Evolutionary conservation across 2,113 vertebrate genomes (phyloP).

Genomic region (Cyprinodon brontotheroides): DNA sequence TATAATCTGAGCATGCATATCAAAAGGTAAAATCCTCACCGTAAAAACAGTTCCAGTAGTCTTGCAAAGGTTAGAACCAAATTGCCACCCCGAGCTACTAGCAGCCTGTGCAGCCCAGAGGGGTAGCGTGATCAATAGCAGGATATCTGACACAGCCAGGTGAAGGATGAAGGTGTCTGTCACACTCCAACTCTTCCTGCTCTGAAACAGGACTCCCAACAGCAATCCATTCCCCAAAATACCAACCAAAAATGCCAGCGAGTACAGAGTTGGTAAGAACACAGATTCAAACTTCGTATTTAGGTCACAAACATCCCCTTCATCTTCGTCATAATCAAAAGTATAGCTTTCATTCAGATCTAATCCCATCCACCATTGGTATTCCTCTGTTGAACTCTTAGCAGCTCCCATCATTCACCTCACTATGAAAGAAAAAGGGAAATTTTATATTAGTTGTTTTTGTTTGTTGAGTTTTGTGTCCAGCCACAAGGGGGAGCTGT

Average conservation of each 20-base stretch:
- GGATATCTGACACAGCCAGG: constrained; percentile 80
- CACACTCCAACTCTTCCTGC: constrained; percentile 74
- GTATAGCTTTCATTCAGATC: fast-evolving
- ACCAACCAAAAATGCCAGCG: constrained; percentile 80
- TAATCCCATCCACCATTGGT: fast-evolving
- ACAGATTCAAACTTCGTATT: constrained; percentile 67
- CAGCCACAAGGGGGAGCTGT: constrained; percentile 27
- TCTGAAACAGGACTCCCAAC: constrained; percentile 76
- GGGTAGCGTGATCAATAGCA: constrained; percentile 85
- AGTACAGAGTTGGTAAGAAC: constrained; percentile 82
- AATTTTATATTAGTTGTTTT: neutral
- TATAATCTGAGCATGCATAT: neutral
- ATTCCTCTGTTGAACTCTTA: fast-evolving
- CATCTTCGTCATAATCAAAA: fast-evolving
- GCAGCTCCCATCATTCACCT: neutral
- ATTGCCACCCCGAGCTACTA: constrained; percentile 56
- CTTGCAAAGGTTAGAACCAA: constrained; percentile 80
- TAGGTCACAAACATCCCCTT: constrained; percentile 56
- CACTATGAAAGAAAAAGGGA: neutral
- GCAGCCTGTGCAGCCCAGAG: constrained; percentile 80
- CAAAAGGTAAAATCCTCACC: constrained; percentile 50
- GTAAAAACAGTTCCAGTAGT: constrained; percentile 81
- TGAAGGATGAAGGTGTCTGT: constrained; percentile 88
- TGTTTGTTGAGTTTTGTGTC: neutral
- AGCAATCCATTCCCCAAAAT: constrained; percentile 84